These are phyloP conservation scores for Lysiphlebus fabarum DNA, from an alignment of 1,140 invertebrate species.

Conservation along the genomic window DNA sequence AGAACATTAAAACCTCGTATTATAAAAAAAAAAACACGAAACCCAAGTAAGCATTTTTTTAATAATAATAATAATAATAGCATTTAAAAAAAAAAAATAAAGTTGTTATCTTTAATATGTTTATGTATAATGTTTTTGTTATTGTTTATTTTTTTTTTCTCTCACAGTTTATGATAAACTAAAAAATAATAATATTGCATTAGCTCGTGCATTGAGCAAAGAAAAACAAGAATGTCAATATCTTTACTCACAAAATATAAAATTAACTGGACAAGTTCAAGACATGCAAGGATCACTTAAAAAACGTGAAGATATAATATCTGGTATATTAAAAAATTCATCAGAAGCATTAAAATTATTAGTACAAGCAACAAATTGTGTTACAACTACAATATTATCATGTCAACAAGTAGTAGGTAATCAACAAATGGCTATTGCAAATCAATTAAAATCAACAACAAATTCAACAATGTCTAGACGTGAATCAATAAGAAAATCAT, in stretches of 20 bases:
- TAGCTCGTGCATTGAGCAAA: slow-evolving; percentile 41
- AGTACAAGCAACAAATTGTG: slow-evolving; percentile 33
- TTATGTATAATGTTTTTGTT: too few relatives aligned
- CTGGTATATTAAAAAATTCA: slow-evolving; percentile 35
- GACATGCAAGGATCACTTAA: slow-evolving; percentile 33
- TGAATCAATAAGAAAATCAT: slow-evolving; percentile 35
- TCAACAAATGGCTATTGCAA: slow-evolving; percentile 15
- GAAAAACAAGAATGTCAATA: slow-evolving; percentile 40
- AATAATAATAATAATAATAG: too few relatives aligned
- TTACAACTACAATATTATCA: slow-evolving; percentile 37
- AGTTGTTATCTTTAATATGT: too few relatives aligned
- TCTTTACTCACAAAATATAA: slow-evolving; percentile 39
- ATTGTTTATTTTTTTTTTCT: too few relatives aligned
- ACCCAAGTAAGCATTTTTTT: not conserved
- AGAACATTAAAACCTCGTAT: not conserved
- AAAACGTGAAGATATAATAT: slow-evolving; percentile 34
- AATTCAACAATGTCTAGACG: slow-evolving; percentile 32
- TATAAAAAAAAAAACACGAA: not conserved
- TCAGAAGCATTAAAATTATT: slow-evolving; percentile 38
- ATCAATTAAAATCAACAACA: slow-evolving; percentile 24
- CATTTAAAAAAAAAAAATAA: too few relatives aligned
- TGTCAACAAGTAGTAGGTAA: slow-evolving; percentile 35
- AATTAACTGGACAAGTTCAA: slow-evolving; percentile 35
- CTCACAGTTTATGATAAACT: slow-evolving; percentile 40
- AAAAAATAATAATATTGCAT: slow-evolving; percentile 39